These are phyloP conservation scores for Potamarius usumacintae DNA, from an alignment of 2,113 vertebrate genomes.

Conservation along the genomic window DNA sequence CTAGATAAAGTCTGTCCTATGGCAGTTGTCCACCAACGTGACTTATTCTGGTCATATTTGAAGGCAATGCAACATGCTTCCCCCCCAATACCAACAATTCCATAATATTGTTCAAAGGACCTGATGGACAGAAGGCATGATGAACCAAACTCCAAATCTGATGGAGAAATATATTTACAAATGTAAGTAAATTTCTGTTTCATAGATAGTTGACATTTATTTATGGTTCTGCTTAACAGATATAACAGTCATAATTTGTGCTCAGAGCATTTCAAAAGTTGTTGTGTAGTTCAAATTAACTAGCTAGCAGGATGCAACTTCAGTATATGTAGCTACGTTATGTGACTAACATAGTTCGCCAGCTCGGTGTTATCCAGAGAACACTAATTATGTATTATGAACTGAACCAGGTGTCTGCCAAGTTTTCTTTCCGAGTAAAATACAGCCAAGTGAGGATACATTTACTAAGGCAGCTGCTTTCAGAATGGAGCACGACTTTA, in stretches of 20 bases:
- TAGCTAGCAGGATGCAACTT: neutral
- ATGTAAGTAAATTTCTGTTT: neutral
- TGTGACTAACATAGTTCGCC: neutral
- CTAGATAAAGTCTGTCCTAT: neutral
- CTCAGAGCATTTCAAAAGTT: conserved; percentile 1
- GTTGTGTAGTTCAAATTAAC: neutral
- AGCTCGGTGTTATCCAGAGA: neutral
- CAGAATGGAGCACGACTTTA: neutral
- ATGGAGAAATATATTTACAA: neutral
- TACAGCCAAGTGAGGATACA: conserved; percentile 1
- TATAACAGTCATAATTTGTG: conserved; percentile 17
- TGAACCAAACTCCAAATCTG: neutral
- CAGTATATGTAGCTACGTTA: neutral
- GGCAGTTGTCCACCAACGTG: neutral
- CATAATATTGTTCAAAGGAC: neutral
- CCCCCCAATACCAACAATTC: neutral
- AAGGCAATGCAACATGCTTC: neutral
- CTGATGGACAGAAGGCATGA: neutral
- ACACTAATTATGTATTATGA: conserved; percentile 16
- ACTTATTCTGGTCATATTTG: neutral
- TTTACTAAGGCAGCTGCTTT: conserved; percentile 10
- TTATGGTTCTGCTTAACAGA: neutral
- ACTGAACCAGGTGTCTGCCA: neutral
- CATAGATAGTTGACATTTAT: neutral
- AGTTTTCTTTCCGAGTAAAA: conserved; percentile 4